These are phyloP conservation scores for Drosophila lowei DNA, from an alignment of 1,140 invertebrate genomes.

Conservation along the genomic window DNA sequence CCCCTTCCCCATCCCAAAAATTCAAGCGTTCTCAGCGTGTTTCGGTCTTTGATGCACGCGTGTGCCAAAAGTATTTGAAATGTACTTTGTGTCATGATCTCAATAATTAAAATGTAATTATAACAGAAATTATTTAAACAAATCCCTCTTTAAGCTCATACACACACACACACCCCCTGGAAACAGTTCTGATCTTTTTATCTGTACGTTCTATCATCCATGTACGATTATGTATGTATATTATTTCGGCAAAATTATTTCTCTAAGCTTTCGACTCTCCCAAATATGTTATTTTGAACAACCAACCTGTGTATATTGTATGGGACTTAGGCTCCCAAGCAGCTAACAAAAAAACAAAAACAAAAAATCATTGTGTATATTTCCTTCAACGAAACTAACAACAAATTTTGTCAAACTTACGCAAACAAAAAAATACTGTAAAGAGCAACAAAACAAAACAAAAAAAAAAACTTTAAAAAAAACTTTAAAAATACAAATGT, in stretches of 20 bases:
- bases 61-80: constrained; percentile 76
- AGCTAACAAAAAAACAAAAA: constrained; percentile 40
- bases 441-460: constrained; percentile 25
- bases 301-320: constrained; percentile 62
- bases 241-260: constrained; percentile 44
- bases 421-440: constrained; percentile 55
- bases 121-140: constrained; percentile 74
- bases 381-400: constrained; percentile 65
- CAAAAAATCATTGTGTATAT: constrained; percentile 73
- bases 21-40: constrained; percentile 79
- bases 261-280: constrained; percentile 9
- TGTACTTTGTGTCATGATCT: constrained; percentile 74
- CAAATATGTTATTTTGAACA: constrained; percentile 32
- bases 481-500: constrained; percentile 63
- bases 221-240: constrained; percentile 21
- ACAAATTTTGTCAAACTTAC: constrained; percentile 51
- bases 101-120: constrained; percentile 74
- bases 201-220: constrained; percentile 41
- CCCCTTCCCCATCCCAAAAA: constrained; percentile 25
- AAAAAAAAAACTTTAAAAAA: constrained; percentile 32
- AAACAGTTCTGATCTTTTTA: no score
- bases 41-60: constrained; percentile 60
- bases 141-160: constrained; percentile 30
- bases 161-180: no score
- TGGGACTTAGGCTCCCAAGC: constrained; percentile 34